Percentiles rank a stretch among this genome's conserved stretches.
Conservation (phyloP, 2,888 invertebrate genomes). For the Dynastes tityus region DNA sequence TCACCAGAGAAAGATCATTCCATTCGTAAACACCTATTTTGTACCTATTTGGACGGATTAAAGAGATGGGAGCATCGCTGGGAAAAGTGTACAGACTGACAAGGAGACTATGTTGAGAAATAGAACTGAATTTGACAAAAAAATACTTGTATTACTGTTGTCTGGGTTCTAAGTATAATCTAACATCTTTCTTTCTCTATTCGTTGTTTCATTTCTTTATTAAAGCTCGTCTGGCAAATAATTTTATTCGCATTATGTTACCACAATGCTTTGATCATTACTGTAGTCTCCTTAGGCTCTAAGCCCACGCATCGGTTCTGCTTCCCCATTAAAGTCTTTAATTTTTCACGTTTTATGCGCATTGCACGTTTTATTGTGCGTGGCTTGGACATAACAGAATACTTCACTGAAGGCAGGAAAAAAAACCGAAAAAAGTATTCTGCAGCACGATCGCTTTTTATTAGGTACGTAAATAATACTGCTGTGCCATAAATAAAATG, state of each 20-base stretch:
- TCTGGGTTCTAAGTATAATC: no score
- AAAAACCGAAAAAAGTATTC: conserved; percentile 5
- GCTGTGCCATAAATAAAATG: conserved; percentile 21
- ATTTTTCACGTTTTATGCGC: conserved; percentile 2
- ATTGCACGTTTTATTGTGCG: background rate
- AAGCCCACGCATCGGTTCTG: background rate
- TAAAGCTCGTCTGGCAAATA: background rate
- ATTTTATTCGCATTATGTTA: background rate
- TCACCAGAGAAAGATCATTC: no score
- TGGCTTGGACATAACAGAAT: background rate
- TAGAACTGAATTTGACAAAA: no score
- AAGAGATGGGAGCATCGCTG: no score
- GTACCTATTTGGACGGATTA: no score
- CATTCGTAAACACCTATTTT: no score
- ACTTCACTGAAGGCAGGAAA: background rate
- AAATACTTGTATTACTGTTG: no score
- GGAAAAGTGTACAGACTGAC: no score
- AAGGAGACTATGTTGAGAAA: no score
- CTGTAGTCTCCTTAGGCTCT: background rate
- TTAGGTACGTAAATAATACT: conserved; percentile 25
- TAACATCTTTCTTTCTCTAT: background rate
- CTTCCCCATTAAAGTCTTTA: conserved; percentile 2
- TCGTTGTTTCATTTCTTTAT: background rate
- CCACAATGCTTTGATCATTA: background rate
- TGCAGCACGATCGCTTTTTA: conserved; percentile 17